Percentiles rank a stretch among this genome's conserved stretches.
phyloP scores from a whole-genome alignment of 2,797 vertebrate genomes.

The Acropternis orthonyx region DNA sequence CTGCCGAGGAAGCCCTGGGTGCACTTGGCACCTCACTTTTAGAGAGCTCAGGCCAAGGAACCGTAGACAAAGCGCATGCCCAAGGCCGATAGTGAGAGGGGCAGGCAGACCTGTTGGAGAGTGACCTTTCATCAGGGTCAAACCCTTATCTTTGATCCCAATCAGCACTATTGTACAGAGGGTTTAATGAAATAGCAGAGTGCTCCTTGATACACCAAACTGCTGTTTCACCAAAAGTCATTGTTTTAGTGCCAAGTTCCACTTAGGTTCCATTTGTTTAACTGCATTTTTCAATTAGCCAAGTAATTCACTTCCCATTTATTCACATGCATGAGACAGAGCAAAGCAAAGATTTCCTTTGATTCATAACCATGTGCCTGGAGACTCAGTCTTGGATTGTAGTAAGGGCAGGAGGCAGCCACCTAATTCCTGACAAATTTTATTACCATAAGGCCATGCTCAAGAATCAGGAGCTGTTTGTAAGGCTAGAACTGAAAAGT shows the following conservation, averaged over 20 bases:
- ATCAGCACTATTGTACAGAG: background rate
- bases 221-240: background rate
- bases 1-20: background rate
- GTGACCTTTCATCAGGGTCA: background rate
- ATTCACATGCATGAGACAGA: background rate
- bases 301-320: background rate
- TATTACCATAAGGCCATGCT: background rate
- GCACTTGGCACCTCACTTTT: background rate
- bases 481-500: background rate
- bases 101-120: background rate
- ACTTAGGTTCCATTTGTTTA: background rate
- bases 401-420: background rate
- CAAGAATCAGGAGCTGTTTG: background rate
- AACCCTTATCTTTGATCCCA: background rate
- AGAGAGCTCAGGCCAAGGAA: background rate
- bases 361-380: background rate
- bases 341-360: background rate
- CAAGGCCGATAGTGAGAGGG: accelerated
- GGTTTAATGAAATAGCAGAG: background rate
- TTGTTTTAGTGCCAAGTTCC: background rate
- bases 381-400: background rate
- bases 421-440: background rate
- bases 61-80: accelerated
- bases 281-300: background rate
- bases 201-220: accelerated